Base-by-base conservation (phyloP, 2,888 invertebrate species). In the Diaperis boleti region DNA sequence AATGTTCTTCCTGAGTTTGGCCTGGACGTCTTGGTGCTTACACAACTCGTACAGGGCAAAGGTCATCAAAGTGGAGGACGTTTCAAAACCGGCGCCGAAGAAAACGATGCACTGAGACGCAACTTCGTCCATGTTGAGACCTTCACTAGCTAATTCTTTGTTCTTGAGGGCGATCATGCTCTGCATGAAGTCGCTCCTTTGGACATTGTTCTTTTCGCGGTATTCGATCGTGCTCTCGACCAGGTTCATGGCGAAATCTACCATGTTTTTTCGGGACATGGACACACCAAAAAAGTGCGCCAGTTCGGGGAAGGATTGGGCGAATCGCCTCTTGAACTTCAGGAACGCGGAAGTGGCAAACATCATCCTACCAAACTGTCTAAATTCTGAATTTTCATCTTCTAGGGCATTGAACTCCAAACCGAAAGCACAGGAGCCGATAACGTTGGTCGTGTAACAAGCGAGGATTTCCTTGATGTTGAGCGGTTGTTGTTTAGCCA, bases 341-440 rank as follows among this genome's bases (percentile, higher is more conserved):
- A 84, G 82, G 5, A 5, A 13, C 35, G 8, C 1, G 60, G 84
- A 76, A 0, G 83, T 77, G 71, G 84, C 81, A 41, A 35, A 35
- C 10, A 13, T 35, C 6, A 2, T 82, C 11, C 3, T 2, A 80
- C 50, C 87, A 33, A 61, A 63, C 11, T 44, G 26, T 29, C 62
- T 41, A 74, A 86, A 86, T 3, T 47, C 63, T 2, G 84, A 82
- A 62, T 84, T 76, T 0, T 82, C 76, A 71, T 84, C 80, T 45
- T 81, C 79, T 42, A 86, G 83, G 11, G 84, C 82, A 66, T 86
- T 83, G 63, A 84, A 83, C 61, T 85, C 83, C 2, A 87, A 79
- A 31, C 86, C 86, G 70, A 86, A 87, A 10, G 85, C 86, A 49
- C 85, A 83, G 56, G 83, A 83, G 0, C 85, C 85, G 17, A 87